Evolutionary conservation across 2,113 vertebrate species (phyloP).

Genomic region (Tretioscincus oriximinensis): DNA sequence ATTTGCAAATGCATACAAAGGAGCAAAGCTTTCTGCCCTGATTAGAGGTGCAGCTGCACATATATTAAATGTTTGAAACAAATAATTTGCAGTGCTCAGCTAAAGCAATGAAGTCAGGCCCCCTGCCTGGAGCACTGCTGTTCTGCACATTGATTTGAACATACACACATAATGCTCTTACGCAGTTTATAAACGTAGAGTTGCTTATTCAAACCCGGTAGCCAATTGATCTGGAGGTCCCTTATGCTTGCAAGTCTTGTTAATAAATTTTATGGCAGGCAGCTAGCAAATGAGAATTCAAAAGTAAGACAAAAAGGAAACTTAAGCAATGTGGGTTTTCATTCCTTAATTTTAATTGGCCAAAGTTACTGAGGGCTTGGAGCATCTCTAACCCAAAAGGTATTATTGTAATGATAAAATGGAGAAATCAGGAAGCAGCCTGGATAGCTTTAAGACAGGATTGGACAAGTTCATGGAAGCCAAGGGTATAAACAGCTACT

Average conservation of each 20-base stretch:
- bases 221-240: not conserved
- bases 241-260: fast-evolving
- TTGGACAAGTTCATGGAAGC: no score
- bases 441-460: no score
- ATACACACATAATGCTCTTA: conserved; percentile 29
- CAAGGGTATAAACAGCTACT: no score
- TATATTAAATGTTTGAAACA: conserved; percentile 38
- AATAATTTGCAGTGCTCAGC: conserved; percentile 42
- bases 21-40: conserved; percentile 45
- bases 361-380: not conserved
- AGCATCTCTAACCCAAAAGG: no score
- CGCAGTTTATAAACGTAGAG: fast-evolving
- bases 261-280: not conserved
- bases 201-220: not conserved
- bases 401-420: not conserved
- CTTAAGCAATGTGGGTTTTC: not conserved
- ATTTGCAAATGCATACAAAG: conserved; percentile 33
- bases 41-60: conserved; percentile 26
- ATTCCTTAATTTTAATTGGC: not conserved
- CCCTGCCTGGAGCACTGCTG: conserved; percentile 24
- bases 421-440: not conserved
- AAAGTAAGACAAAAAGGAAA: not conserved
- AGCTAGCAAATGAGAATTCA: not conserved
- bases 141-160: conserved; percentile 20
- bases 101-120: conserved; percentile 39